Evolutionary conservation across 2,797 vertebrate species (phyloP).

Genomic region (Oreortyx pictus): DNA sequence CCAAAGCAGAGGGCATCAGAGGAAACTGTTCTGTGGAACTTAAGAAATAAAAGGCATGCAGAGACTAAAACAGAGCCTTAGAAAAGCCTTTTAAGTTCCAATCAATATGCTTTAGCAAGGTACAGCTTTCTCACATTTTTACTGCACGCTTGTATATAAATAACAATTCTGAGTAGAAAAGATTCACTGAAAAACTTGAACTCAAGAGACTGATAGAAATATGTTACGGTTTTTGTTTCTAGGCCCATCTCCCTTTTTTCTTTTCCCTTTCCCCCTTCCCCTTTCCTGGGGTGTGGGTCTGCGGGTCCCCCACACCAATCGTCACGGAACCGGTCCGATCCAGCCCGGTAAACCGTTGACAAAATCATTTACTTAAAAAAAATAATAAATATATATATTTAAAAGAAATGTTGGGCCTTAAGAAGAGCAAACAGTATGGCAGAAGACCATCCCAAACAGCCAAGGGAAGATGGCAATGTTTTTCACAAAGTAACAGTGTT

Average conservation of each 20-base stretch:
- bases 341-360: no score
- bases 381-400: not conserved
- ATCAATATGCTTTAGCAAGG: constrained; percentile 9
- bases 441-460: not conserved
- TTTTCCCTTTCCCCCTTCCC: no score
- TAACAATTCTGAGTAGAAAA: constrained; percentile 26
- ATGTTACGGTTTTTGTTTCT: no score
- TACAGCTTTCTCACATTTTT: not conserved
- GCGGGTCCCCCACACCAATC: no score
- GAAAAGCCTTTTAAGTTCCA: constrained; percentile 42
- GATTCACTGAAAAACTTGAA: not conserved
- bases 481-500: not conserved
- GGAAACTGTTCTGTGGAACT: constrained; percentile 44
- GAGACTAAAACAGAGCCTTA: constrained; percentile 24
- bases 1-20: constrained; percentile 50
- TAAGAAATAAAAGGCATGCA: constrained; percentile 32
- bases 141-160: constrained; percentile 6
- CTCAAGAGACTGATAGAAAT: not conserved
- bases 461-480: not conserved
- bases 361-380: not conserved
- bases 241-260: no score
- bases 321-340: no score
- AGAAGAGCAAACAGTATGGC: not conserved
- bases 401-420: not conserved
- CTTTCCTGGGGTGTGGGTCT: no score